Conservation (phyloP, 2,888 invertebrate genomes). For the Tipula helvola region DNA sequence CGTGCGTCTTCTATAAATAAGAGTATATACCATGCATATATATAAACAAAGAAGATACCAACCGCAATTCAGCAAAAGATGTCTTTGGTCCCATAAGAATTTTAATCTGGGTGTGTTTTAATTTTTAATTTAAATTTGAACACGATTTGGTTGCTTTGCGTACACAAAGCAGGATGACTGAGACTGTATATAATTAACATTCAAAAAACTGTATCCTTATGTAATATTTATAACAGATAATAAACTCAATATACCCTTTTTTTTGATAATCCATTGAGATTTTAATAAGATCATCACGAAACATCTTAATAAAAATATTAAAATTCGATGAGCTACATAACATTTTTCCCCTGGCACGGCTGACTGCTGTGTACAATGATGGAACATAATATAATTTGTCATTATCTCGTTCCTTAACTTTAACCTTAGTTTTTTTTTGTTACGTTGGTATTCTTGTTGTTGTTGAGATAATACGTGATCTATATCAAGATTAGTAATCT, state of each 20-base stretch:
- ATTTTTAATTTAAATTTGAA: neutral
- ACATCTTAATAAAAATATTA: neutral
- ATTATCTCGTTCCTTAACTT: neutral
- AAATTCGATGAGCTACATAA: neutral
- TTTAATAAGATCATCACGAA: neutral
- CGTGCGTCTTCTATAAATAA: neutral
- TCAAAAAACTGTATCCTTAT: neutral
- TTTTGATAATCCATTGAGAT: neutral
- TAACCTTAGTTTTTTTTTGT: neutral
- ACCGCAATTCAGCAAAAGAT: neutral
- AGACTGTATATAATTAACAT: neutral
- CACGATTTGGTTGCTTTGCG: neutral
- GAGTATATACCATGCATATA: too few species aligned
- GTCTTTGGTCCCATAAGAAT: neutral
- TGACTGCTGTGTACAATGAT: neutral
- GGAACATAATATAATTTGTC: neutral
- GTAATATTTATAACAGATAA: neutral
- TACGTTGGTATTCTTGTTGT: neutral
- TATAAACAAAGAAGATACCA: neutral
- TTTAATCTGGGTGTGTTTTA: neutral
- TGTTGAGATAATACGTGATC: neutral
- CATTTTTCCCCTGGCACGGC: neutral
- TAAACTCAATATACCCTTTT: neutral
- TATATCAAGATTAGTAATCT: neutral
- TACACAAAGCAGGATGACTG: neutral